A percentile compares a stretch with the other conserved stretches of the same genome.
Evolutionary conservation across 2,888 invertebrate genomes (phyloP).

Genomic region (Melanophora roralis): DNA sequence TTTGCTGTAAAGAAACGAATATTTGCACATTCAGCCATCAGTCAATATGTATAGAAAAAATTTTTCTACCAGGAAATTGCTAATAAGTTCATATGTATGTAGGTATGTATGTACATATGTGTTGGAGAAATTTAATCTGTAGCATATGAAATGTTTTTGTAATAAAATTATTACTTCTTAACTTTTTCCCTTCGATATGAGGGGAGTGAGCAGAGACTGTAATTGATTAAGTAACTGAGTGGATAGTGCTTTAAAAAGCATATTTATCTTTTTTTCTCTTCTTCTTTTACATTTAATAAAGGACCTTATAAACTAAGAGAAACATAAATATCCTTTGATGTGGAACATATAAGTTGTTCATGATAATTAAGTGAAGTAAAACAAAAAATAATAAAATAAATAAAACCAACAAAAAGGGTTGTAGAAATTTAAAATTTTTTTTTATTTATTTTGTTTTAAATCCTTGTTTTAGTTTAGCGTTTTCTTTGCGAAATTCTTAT

Average conservation of each 20-base stretch:
- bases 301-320: not conserved
- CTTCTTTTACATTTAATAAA: not conserved
- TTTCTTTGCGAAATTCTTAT: slow-evolving; percentile 31
- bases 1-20: not conserved
- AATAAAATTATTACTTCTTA: slow-evolving; percentile 16
- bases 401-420: slow-evolving; percentile 18
- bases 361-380: slow-evolving; percentile 49
- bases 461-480: no score
- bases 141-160: not conserved
- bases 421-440: not conserved
- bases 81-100: not conserved
- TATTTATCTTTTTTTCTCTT: not conserved
- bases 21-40: no score
- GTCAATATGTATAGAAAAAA: no score
- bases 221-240: slow-evolving; percentile 50
- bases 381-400: not conserved
- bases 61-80: not conserved
- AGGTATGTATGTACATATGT: not conserved
- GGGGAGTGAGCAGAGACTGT: slow-evolving; percentile 5
- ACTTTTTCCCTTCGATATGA: not conserved
- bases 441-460: not conserved
- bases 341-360: slow-evolving; percentile 43
- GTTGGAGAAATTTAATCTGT: not conserved
- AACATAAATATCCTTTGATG: slow-evolving; percentile 46
- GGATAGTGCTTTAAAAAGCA: slow-evolving; percentile 24